Percentiles rank a stretch among this genome's conserved stretches.
Conservation (phyloP, 2,888 invertebrate genomes). For the Drosophila mimetica region DNA sequence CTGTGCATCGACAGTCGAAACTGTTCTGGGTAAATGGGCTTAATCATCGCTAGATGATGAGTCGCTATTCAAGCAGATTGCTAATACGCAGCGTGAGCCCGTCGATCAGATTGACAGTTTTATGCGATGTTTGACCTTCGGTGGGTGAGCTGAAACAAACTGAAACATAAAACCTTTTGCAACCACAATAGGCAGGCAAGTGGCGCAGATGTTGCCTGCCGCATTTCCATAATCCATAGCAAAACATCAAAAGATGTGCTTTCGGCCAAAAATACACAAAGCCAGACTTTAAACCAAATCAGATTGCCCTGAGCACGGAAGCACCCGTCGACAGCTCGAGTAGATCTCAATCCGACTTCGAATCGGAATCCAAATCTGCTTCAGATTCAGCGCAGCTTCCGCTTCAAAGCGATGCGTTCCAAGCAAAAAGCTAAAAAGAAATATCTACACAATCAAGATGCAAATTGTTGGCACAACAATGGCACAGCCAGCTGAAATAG, state of each 20-base stretch:
- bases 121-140: conserved; percentile 58
- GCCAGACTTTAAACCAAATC: conserved; percentile 69
- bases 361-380: conserved; percentile 8
- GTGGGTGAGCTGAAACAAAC: conserved; percentile 55
- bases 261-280: conserved; percentile 27
- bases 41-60: conserved; percentile 29
- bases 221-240: conserved; percentile 68
- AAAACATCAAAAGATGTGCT: conserved; percentile 46
- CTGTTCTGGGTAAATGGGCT: conserved; percentile 30
- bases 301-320: conserved; percentile 62
- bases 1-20: conserved; percentile 14
- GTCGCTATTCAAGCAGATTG: conserved; percentile 40
- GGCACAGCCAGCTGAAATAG: conserved; percentile 44
- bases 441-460: conserved; percentile 66
- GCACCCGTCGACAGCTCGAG: conserved; percentile 48
- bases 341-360: conserved; percentile 15
- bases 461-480: conserved; percentile 63
- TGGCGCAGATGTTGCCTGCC: conserved; percentile 40
- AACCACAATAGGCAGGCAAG: conserved; percentile 34
- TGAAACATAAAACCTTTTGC: conserved; percentile 47
- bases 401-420: conserved; percentile 54
- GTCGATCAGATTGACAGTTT: conserved; percentile 51
- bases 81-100: conserved; percentile 52
- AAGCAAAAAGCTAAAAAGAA: conserved; percentile 1
- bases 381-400: conserved; percentile 55